Base-by-base conservation (phyloP, 1,140 invertebrate genomes). In the Holcopasites calliopsidis region DNA sequence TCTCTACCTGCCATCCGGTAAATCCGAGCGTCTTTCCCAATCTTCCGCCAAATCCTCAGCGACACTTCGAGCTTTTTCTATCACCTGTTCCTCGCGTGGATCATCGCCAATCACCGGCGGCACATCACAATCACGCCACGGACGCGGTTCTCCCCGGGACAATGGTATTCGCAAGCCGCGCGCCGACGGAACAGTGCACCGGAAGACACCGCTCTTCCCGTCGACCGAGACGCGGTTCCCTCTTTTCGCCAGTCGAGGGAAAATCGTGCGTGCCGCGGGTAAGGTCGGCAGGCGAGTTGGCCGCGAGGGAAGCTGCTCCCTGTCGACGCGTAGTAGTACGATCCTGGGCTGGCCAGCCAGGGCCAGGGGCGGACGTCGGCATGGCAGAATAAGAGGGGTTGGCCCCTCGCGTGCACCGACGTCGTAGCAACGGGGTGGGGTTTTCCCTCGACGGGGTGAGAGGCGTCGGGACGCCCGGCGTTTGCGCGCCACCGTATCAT, bases 341-440 rank as follows among this genome's bases (percentile, higher is more conserved):
- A 82, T 83, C 82, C 80, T 83, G 77, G 82, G 72, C 62, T 64
- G 80, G 72, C 80, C 72, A 71, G 60, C 76, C 68, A 76, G 80
- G 72, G 76, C 82, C 82, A 83, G 82, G 80, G 82, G 73, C 81
- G 82, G 81, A 84, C 82, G 82, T 80, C 81, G 69, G 35, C 74
- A 40, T 28, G 82, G 57, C 64, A 57, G 69, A 49, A 76, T 18
- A 52, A 83, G 81, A 79, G 77, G 81, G 82, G 80, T 82, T 83
- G 70, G 60, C 21, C 80, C 79, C 75, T n/a, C 49, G 60, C 66
- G 57, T 65, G 44, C 76, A 52, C 21, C 79, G 64, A 66, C 68
- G 62, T 50, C 76, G 71, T 49, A 47, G 26, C 50, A 62, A 71
- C 73, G 77, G 79, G 71, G 84, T 80, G 80, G 84, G 81, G 84